Base-by-base conservation (phyloP, 2,113 vertebrate species). In the Labeo catla region DNA sequence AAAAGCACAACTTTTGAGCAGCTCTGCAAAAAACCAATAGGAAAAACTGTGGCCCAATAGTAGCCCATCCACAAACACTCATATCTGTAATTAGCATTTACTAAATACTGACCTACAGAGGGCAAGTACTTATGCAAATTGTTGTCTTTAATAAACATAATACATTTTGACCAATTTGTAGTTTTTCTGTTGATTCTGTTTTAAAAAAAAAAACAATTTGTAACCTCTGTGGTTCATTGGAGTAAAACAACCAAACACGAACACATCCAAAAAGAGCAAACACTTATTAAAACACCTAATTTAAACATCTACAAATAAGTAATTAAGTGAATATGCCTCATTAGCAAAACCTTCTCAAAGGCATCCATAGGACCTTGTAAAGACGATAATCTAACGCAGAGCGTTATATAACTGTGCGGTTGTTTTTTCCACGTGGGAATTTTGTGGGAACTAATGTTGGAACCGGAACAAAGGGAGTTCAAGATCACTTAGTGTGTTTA, bases 311-410 rank as follows among this genome's bases (percentile, higher is more conserved):
- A 52, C 49, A 77, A 93, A 92, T 88, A 93, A 91, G 92, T 90
- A 89, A 89, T 88, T 81, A 89, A 80, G 85, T 87, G 86, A 89
- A 92, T 85, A 90, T 54, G 50, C 49, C 90, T 93, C 92, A 94
- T 94, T 91, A 94, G 87, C 85, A 90, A 92, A 92, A 93, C 92
- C 92, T 94, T 94, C 91, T 92, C 92, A 93, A 94, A 94, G 92
- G 91, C 92, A 94, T 91, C 91, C 92, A 93, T 91, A 94, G 92
- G 23, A 8, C 39, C 39, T 88, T 93, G n/a, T 54, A 61, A 91
- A 93, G 92, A 92, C 92, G 91, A 90, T 93, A 93, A 94, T 94
- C 90, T 89, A 93, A 93, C 93, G 92, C 93, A 93, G 93, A 92
- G 92, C 92, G 90, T 94, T 94, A 92, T 91, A 92, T 92, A 94